Conservation (phyloP, 2,888 invertebrate species). For the Acanthosepion lycidas region DNA sequence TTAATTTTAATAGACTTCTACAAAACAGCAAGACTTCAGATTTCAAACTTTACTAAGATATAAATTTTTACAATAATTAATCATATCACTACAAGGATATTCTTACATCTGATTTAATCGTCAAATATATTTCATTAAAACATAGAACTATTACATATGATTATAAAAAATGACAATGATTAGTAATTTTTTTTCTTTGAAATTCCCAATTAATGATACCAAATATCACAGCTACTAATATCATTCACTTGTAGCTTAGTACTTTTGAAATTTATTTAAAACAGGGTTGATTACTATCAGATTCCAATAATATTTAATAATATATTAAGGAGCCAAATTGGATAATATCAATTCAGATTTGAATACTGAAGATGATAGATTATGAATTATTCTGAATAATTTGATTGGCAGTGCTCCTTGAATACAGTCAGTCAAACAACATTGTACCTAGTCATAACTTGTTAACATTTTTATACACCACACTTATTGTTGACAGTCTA, state of each 20-base stretch:
- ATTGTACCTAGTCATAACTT: neutral
- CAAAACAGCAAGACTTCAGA: too few relatives aligned
- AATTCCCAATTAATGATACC: neutral
- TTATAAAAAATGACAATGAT: too few relatives aligned
- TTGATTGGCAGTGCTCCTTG: neutral
- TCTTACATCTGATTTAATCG: too few relatives aligned
- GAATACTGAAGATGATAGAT: neutral
- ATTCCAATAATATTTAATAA: neutral
- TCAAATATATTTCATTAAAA: too few relatives aligned
- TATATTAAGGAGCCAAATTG: too few relatives aligned
- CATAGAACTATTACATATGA: too few relatives aligned
- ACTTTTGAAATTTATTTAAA: neutral
- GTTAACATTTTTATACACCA: neutral
- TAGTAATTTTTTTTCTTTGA: too few relatives aligned
- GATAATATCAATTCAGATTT: too few relatives aligned
- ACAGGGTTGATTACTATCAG: neutral
- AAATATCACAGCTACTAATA: neutral
- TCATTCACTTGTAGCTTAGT: neutral
- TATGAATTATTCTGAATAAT: neutral
- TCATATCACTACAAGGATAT: too few relatives aligned
- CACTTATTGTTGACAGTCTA: neutral
- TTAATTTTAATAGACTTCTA: too few relatives aligned
- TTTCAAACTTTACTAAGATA: too few relatives aligned
- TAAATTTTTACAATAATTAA: too few relatives aligned
- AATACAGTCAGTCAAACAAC: neutral